Conservation (phyloP, 2,113 vertebrate genomes). For the Bothrops jararaca region DNA sequence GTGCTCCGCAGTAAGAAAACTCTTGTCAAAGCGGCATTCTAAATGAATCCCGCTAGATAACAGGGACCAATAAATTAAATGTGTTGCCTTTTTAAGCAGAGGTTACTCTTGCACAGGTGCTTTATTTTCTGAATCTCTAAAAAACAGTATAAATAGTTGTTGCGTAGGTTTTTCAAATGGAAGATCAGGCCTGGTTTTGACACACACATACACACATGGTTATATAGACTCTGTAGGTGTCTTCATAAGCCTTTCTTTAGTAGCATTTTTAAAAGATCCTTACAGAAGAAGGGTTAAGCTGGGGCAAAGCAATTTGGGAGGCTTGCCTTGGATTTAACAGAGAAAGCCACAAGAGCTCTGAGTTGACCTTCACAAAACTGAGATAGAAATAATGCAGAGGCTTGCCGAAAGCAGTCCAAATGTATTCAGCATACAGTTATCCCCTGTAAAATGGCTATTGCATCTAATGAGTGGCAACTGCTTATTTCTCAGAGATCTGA, state of each 20-base stretch:
- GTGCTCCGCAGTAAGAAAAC: neutral
- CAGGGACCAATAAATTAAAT: too few relatives aligned
- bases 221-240: neutral
- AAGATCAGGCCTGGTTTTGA: slow-evolving; percentile 45
- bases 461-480: neutral
- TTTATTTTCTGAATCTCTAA: slow-evolving; percentile 48
- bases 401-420: slow-evolving; percentile 54
- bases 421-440: slow-evolving; percentile 29
- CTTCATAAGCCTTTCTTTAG: slow-evolving; percentile 65
- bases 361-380: slow-evolving; percentile 57
- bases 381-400: slow-evolving; percentile 44
- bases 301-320: slow-evolving; percentile 71
- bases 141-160: slow-evolving; percentile 50
- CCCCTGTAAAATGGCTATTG: neutral
- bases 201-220: neutral
- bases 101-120: slow-evolving; percentile 26
- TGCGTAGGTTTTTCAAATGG: neutral
- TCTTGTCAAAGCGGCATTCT: too few relatives aligned
- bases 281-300: slow-evolving; percentile 65
- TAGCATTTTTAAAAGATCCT: slow-evolving; percentile 62
- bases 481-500: neutral
- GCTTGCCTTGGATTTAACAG: slow-evolving; percentile 63
- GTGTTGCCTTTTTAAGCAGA: neutral
- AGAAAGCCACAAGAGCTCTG: slow-evolving; percentile 57
- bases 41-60: too few relatives aligned